Evolutionary conservation across 1,140 invertebrate genomes (phyloP).

Genomic region (Meloidogyne chitwoodi): DNA sequence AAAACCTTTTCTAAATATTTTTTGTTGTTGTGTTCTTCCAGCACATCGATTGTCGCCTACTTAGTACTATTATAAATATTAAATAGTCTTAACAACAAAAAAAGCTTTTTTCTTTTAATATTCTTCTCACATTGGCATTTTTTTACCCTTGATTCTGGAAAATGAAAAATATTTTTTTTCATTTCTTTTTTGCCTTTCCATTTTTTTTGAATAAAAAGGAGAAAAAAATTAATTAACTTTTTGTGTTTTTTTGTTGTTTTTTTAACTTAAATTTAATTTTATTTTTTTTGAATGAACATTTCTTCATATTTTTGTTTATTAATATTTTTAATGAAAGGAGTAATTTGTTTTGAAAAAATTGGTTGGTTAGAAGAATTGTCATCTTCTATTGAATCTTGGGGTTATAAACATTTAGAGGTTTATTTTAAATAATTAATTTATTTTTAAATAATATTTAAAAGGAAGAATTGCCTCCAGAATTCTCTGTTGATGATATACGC

Average conservation of each 20-base stretch:
- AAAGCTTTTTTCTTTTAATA: neutral
- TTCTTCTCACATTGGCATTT: neutral
- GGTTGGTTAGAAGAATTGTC: neutral
- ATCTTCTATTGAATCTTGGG: constrained; percentile 6
- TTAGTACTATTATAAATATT: too few relatives aligned
- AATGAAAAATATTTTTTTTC: neutral
- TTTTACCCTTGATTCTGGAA: neutral
- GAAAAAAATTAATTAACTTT: too few relatives aligned
- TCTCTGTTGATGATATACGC: neutral
- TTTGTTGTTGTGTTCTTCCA: neutral
- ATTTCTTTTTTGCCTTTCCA: neutral
- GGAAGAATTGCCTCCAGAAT: neutral
- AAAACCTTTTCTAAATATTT: neutral
- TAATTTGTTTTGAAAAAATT: constrained; percentile 1
- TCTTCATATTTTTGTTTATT: too few relatives aligned
- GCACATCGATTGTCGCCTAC: neutral
- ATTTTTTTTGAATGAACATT: too few relatives aligned
- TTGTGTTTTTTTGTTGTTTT: too few relatives aligned
- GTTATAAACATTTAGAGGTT: constrained; percentile 15
- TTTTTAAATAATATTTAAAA: neutral
- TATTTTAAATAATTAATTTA: neutral
- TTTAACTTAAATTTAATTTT: neutral
- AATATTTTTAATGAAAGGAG: neutral
- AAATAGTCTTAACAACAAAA: too few relatives aligned
- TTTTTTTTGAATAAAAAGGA: too few relatives aligned